Evolutionary conservation across 2,113 vertebrate species (phyloP).

Genomic region (Alethe diademata): DNA sequence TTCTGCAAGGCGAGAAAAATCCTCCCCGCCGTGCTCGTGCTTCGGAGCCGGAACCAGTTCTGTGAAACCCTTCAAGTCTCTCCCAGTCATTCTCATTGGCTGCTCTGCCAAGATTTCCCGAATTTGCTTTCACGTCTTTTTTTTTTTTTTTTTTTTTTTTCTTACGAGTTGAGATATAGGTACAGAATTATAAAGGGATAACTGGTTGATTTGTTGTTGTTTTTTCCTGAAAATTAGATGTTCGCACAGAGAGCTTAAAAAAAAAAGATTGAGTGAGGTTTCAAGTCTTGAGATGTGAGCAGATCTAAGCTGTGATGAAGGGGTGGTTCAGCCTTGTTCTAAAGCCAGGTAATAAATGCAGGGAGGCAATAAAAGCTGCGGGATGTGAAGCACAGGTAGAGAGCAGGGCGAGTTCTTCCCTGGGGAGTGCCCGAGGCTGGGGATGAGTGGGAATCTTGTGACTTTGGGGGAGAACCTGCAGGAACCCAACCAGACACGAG

Average conservation of each 20-base stretch:
- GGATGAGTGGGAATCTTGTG: constrained; percentile 51
- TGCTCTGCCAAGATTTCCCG: constrained; percentile 12
- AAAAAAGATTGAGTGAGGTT: not conserved
- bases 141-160: not conserved
- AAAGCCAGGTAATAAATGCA: not conserved
- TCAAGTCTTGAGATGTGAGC: not conserved
- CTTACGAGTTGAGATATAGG: not conserved
- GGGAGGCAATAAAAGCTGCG: not conserved
- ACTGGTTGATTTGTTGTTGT: no score
- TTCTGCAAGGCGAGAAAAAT: not conserved
- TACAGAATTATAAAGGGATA: not conserved
- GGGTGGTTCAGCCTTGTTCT: not conserved
- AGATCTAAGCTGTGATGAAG: not conserved
- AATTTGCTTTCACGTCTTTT: not conserved
- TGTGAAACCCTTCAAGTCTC: constrained; percentile 11
- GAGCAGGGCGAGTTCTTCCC: not conserved
- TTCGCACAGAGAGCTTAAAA: not conserved
- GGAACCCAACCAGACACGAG: constrained; percentile 31
- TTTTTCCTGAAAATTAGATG: no score
- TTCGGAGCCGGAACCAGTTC: not conserved
- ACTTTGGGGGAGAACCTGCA: constrained; percentile 30
- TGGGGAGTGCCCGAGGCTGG: not conserved
- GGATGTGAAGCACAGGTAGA: not conserved
- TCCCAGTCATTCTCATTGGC: constrained; percentile 1
- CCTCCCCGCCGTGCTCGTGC: not conserved